Evolutionary conservation across 2,888 invertebrate species (phyloP).

Genomic region (Agrochola lota): DNA sequence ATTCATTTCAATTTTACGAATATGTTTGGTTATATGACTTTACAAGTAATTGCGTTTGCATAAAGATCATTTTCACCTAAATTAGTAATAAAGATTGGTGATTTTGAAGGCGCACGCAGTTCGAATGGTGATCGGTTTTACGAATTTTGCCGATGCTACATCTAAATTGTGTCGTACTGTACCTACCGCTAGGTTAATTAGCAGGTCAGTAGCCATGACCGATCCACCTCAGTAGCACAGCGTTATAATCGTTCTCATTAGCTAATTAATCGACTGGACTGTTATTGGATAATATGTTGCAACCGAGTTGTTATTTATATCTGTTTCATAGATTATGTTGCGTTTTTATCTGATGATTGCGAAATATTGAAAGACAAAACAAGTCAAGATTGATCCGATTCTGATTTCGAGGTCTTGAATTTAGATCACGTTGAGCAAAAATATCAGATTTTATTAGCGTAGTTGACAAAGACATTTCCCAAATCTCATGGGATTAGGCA

Average conservation of each 20-base stretch:
- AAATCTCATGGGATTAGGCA: not conserved
- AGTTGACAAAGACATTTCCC: not conserved
- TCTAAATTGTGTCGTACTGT: no score
- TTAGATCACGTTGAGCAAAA: no score
- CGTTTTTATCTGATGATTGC: not conserved
- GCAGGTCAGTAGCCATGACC: constrained; percentile 63
- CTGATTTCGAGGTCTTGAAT: not conserved
- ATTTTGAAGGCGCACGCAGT: no score
- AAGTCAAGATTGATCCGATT: not conserved
- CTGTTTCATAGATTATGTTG: constrained; percentile 8
- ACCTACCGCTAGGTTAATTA: constrained; percentile 61
- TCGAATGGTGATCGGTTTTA: no score
- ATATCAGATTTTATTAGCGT: not conserved
- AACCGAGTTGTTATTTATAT: constrained; percentile 15
- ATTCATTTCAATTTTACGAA: no score
- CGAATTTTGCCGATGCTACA: no score
- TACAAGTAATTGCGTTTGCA: no score
- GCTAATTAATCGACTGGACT: constrained; percentile 37
- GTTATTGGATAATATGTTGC: constrained; percentile 41
- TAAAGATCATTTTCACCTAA: no score
- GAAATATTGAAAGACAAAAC: not conserved
- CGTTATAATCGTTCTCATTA: constrained; percentile 59
- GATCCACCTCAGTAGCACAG: constrained; percentile 39
- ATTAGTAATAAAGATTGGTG: no score
- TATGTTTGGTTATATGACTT: no score